A percentile compares a stretch with the other conserved stretches of the same genome.
Conservation (phyloP, 1,140 invertebrate genomes). For the Galleria mellonella region DNA sequence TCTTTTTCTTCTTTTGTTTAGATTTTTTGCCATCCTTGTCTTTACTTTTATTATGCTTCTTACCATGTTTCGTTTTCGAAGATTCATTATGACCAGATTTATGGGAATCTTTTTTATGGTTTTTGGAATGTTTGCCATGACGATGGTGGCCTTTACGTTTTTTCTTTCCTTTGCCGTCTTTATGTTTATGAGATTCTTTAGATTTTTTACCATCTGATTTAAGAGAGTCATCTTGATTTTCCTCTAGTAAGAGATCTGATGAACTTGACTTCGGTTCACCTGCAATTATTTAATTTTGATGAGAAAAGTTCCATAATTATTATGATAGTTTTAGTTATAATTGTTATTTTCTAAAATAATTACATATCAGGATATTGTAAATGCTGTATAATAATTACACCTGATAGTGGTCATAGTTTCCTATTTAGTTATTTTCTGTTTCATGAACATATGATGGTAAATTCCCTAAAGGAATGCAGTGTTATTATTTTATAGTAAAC, state of each 20-base stretch:
- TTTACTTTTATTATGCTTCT: constrained; percentile 52
- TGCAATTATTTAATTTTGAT: constrained; percentile 15
- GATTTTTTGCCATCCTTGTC: constrained; percentile 57
- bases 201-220: constrained; percentile 34
- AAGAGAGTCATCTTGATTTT: constrained; percentile 32
- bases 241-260: constrained; percentile 43
- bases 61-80: constrained; percentile 48
- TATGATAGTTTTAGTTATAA: too few species aligned
- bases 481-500: too few species aligned
- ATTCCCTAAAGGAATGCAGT: too few species aligned
- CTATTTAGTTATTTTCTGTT: too few species aligned
- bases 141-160: constrained; percentile 69
- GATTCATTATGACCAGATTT: constrained; percentile 35
- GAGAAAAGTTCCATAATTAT: too few species aligned
- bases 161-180: constrained; percentile 67
- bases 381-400: too few species aligned
- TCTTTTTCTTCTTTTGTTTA: constrained; percentile 62
- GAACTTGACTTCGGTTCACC: constrained; percentile 54
- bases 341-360: too few species aligned
- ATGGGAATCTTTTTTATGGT: constrained; percentile 50
- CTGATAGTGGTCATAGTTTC: too few species aligned
- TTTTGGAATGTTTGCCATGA: constrained; percentile 73
- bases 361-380: too few species aligned
- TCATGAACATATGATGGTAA: too few species aligned
- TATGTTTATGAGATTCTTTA: constrained; percentile 66